Percentiles rank a stretch among this genome's conserved stretches.
phyloP scores from a whole-genome alignment of 2,797 vertebrate species.

The Chelmon rostratus region DNA sequence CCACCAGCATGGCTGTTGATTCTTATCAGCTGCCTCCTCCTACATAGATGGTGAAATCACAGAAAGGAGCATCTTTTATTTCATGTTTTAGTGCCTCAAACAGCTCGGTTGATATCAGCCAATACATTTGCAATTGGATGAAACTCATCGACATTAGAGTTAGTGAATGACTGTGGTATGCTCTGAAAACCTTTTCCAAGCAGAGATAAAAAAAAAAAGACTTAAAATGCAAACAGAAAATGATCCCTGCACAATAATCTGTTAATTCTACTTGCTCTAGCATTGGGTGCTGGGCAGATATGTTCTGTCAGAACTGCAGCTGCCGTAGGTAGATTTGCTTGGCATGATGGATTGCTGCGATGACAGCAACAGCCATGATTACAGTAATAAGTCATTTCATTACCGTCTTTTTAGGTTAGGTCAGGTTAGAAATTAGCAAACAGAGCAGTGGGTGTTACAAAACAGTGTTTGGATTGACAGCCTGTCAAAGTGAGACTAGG shows the following conservation, averaged over 20 bases:
- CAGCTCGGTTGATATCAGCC: neutral
- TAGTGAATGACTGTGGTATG: neutral
- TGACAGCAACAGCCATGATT: constrained; percentile 70
- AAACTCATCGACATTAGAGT: constrained; percentile 2
- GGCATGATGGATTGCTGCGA: constrained; percentile 63
- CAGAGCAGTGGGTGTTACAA: constrained; percentile 43
- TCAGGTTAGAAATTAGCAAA: constrained; percentile 61
- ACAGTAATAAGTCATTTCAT: constrained; percentile 67
- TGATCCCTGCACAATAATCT: constrained; percentile 41
- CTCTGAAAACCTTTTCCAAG: neutral
- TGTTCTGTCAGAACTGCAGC: constrained; percentile 39
- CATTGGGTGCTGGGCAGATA: constrained; percentile 16
- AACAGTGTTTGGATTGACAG: constrained; percentile 65
- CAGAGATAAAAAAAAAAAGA: constrained; percentile 3
- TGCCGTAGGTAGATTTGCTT: constrained; percentile 47
- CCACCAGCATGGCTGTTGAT: no score
- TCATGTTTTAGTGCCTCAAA: neutral
- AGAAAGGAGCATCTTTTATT: neutral
- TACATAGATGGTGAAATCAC: neutral
- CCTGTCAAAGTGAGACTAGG: constrained; percentile 71
- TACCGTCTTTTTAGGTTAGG: constrained; percentile 54
- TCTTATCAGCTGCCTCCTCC: neutral
- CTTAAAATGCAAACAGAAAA: constrained; percentile 24
- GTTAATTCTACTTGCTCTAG: constrained; percentile 43
- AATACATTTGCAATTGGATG: constrained; percentile 1